phyloP scores from a whole-genome alignment of 2,797 vertebrate species.

The Rhynchonycteris naso region DNA sequence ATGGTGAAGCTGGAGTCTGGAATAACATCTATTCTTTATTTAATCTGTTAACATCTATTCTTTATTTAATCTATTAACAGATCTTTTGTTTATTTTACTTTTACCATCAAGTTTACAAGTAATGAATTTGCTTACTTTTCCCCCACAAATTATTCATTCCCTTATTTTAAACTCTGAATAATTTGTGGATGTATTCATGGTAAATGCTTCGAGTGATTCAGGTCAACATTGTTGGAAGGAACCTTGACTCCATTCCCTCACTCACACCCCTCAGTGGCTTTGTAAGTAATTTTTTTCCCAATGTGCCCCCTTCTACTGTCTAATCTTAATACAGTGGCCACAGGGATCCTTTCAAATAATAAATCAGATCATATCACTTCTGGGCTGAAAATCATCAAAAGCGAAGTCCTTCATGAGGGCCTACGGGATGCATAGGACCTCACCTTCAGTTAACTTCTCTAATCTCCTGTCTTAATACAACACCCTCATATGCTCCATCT shows the following conservation, averaged over 20 bases:
- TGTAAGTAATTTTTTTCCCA: not conserved
- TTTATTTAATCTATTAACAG: not conserved
- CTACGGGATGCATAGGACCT: accelerated
- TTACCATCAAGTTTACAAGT: not conserved
- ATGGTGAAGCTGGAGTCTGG: not conserved
- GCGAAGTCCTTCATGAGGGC: not conserved
- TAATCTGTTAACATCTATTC: not conserved
- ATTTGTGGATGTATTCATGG: not conserved
- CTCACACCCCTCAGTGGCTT: not conserved
- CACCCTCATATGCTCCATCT: not conserved
- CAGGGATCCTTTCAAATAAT: not conserved
- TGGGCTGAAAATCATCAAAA: not conserved
- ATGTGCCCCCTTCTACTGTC: not conserved
- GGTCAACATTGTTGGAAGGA: not conserved
- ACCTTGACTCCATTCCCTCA: not conserved
- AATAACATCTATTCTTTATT: not conserved
- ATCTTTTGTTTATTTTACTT: not conserved
- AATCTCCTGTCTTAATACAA: not conserved
- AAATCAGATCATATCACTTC: not conserved
- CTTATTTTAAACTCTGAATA: not conserved
- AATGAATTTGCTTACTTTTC: not conserved
- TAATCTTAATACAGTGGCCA: not conserved
- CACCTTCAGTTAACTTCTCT: not conserved
- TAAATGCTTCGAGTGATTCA: not conserved
- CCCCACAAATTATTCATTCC: not conserved